phyloP scores from a whole-genome alignment of 2,888 invertebrate species.

The Eupithecia exiguata region DNA sequence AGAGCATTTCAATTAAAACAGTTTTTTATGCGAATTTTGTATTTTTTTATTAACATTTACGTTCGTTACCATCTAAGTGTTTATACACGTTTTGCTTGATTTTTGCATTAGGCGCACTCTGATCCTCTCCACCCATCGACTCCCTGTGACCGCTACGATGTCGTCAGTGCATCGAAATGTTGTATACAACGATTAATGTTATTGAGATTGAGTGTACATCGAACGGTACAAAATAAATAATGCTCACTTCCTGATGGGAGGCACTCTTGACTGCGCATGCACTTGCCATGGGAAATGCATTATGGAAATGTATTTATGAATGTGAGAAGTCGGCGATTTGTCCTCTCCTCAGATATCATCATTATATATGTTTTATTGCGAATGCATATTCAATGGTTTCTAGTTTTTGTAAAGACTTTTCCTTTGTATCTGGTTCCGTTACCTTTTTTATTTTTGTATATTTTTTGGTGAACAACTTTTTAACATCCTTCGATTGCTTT shows the following conservation, averaged over 20 bases:
- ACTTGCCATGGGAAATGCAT: conserved; percentile 28
- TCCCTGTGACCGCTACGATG: neutral
- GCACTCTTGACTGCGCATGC: conserved; percentile 11
- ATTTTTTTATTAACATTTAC: too few relatives aligned
- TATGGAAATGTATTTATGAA: conserved; percentile 24
- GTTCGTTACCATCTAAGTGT: too few relatives aligned
- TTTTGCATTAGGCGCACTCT: too few relatives aligned
- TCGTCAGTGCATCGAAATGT: neutral
- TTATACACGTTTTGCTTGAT: too few relatives aligned
- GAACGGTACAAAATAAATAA: conserved; percentile 4
- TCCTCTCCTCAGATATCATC: conserved; percentile 7
- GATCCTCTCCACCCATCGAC: too few relatives aligned
- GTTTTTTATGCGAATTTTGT: too few relatives aligned
- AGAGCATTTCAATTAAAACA: too few relatives aligned
- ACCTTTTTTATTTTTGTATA: neutral
- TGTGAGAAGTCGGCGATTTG: conserved; percentile 23
- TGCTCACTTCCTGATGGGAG: conserved; percentile 21
- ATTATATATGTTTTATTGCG: conserved; percentile 12
- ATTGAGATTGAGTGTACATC: neutral
- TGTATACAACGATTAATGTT: neutral
- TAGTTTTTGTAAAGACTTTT: neutral
- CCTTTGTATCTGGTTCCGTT: neutral
- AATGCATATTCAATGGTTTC: neutral
- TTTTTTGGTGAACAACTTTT: neutral
- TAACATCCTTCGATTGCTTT: neutral